A percentile compares a stretch with the other conserved stretches of the same genome.
Evolutionary conservation across 2,113 vertebrate genomes (phyloP).

Genomic region (Sceloporus undulatus): DNA sequence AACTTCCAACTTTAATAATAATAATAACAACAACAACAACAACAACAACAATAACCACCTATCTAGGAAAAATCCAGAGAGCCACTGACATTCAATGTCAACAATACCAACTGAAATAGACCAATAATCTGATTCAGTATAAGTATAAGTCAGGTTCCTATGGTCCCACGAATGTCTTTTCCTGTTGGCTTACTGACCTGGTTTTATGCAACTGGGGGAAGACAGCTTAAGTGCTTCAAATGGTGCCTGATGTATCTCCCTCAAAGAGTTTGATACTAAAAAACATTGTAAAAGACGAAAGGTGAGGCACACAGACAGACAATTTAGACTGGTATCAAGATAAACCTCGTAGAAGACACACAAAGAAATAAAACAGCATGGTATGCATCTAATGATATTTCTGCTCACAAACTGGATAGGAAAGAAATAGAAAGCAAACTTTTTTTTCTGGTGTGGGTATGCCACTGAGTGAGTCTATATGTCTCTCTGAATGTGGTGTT

Average conservation of each 20-base stretch:
- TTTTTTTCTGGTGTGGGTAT: not conserved
- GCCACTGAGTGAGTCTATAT: too few species aligned
- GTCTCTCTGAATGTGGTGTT: slow-evolving; percentile 42
- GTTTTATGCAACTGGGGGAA: slow-evolving; percentile 45
- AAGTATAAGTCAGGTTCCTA: too few species aligned
- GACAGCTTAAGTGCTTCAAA: slow-evolving; percentile 3
- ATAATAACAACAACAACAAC: too few species aligned
- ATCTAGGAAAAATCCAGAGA: too few species aligned
- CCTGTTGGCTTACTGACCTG: slow-evolving; percentile 17
- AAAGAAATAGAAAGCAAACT: not conserved
- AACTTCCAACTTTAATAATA: too few species aligned
- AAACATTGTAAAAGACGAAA: slow-evolving; percentile 46
- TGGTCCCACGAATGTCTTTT: slow-evolving; percentile 16
- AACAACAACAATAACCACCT: too few species aligned
- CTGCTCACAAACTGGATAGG: not conserved
- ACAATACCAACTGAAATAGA: too few species aligned
- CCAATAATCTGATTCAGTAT: too few species aligned
- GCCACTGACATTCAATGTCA: too few species aligned
- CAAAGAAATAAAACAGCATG: slow-evolving; percentile 64
- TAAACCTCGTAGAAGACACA: slow-evolving; percentile 59
- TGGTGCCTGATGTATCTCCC: slow-evolving; percentile 16
- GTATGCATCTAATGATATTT: slow-evolving; percentile 36
- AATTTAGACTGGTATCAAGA: slow-evolving; percentile 55
- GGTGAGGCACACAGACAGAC: slow-evolving; percentile 36
- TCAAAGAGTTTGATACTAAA: slow-evolving; percentile 55